A percentile compares a stretch with the other conserved stretches of the same genome.
phyloP scores from a whole-genome alignment of 1,140 invertebrate genomes.

The Schlechtendalia chinensis region DNA sequence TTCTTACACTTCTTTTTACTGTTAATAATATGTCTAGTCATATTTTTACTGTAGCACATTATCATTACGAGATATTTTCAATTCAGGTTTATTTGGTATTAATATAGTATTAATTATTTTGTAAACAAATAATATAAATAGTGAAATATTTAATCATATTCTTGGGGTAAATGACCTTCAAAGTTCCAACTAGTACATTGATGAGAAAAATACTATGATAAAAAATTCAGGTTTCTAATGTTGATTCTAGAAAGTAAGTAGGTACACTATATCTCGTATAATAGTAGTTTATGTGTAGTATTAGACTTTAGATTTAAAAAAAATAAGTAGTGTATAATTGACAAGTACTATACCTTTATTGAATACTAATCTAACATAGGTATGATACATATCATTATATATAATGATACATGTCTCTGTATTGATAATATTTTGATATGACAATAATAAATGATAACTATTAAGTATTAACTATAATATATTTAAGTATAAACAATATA shows the following conservation, averaged over 20 bases:
- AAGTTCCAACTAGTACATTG: background rate
- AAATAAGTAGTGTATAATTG: background rate
- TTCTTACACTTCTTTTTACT: too few species aligned
- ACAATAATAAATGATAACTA: too few species aligned
- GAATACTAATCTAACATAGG: background rate
- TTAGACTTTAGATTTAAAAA: background rate
- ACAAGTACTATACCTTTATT: background rate
- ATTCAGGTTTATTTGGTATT: background rate
- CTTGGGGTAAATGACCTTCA: slow-evolving; percentile 1
- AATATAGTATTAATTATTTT: background rate
- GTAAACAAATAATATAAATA: background rate
- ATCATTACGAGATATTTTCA: background rate
- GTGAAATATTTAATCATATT: background rate
- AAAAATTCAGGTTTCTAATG: background rate
- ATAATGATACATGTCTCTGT: background rate
- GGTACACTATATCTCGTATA: background rate
- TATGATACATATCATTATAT: background rate
- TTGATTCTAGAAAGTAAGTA: background rate
- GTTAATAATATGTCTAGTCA: too few species aligned
- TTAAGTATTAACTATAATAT: too few species aligned
- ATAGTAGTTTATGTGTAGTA: background rate
- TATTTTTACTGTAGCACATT: too few species aligned
- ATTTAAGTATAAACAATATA: too few species aligned
- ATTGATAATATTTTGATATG: too few species aligned
- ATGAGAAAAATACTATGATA: slow-evolving; percentile 11